Conservation (phyloP, 2,888 invertebrate species). For the Callosobruchus maculatus region DNA sequence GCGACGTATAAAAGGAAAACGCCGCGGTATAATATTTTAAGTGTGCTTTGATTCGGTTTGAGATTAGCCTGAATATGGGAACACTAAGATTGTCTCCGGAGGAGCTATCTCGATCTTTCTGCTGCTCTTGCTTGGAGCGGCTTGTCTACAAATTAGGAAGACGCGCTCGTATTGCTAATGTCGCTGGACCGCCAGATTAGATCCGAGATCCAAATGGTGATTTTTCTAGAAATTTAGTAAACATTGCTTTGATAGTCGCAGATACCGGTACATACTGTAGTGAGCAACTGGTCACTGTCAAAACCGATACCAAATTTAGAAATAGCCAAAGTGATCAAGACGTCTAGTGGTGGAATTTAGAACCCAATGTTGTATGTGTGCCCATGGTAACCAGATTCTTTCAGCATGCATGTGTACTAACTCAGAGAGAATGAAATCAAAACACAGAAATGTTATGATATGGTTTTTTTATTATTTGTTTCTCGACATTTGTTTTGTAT, state of each 20-base stretch:
- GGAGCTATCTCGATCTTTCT: not conserved
- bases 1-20: slow-evolving; percentile 26
- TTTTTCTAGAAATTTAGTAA: not conserved
- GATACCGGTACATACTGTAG: too few species aligned
- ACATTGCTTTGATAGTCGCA: not conserved
- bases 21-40: slow-evolving; percentile 31
- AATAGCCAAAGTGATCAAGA: too few species aligned
- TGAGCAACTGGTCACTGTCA: too few species aligned
- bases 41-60: slow-evolving; percentile 28
- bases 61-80: slow-evolving; percentile 29
- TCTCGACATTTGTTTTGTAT: too few species aligned
- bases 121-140: not conserved
- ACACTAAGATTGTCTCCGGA: slow-evolving; percentile 11
- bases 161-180: not conserved
- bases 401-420: too few species aligned
- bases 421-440: too few species aligned
- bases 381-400: too few species aligned
- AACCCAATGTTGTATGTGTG: too few species aligned
- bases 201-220: not conserved
- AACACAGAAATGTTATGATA: too few species aligned
- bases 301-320: too few species aligned
- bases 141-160: not conserved
- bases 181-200: not conserved
- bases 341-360: too few species aligned
- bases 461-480: too few species aligned